A percentile compares a stretch with the other conserved stretches of the same genome.
Conservation (phyloP, 1,140 invertebrate species). For the Berghia stephanieae region DNA sequence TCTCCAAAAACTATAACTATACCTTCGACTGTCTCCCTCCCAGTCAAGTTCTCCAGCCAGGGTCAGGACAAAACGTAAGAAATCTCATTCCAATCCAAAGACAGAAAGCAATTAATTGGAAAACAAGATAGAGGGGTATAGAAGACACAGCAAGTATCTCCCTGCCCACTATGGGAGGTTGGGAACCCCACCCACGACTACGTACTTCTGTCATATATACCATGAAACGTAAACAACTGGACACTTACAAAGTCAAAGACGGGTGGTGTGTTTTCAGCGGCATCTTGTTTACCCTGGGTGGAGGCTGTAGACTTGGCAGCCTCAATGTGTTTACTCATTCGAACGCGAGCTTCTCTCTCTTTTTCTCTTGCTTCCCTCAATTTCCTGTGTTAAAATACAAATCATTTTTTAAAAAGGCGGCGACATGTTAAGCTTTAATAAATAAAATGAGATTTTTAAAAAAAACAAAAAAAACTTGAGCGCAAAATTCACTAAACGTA, state of each 20-base stretch:
- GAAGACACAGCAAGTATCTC: too few species aligned
- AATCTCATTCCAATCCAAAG: too few species aligned
- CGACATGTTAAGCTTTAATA: too few species aligned
- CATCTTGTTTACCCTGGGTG: conserved; percentile 50
- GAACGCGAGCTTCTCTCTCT: conserved; percentile 48
- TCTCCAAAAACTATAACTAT: too few species aligned
- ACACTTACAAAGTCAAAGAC: conserved; percentile 59
- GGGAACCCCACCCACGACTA: too few species aligned
- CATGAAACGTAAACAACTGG: not conserved
- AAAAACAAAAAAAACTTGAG: not conserved
- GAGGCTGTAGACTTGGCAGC: conserved; percentile 53
- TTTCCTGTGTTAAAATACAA: conserved; percentile 37
- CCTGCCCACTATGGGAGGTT: too few species aligned
- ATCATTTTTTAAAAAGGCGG: not conserved
- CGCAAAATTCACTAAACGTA: too few species aligned
- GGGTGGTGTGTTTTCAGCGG: conserved; percentile 56
- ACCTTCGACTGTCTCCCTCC: too few species aligned
- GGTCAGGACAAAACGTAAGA: too few species aligned
- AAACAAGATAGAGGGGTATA: too few species aligned
- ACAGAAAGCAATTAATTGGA: too few species aligned
- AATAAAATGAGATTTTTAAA: not conserved
- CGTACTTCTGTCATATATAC: not conserved
- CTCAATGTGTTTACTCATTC: conserved; percentile 53
- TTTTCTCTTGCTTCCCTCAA: conserved; percentile 48
- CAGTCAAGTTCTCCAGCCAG: too few species aligned